A percentile compares a stretch with the other conserved stretches of the same genome.
These are phyloP conservation scores for Pristis pectinata DNA, from an alignment of 2,797 vertebrate genomes.

Conservation along the genomic window DNA sequence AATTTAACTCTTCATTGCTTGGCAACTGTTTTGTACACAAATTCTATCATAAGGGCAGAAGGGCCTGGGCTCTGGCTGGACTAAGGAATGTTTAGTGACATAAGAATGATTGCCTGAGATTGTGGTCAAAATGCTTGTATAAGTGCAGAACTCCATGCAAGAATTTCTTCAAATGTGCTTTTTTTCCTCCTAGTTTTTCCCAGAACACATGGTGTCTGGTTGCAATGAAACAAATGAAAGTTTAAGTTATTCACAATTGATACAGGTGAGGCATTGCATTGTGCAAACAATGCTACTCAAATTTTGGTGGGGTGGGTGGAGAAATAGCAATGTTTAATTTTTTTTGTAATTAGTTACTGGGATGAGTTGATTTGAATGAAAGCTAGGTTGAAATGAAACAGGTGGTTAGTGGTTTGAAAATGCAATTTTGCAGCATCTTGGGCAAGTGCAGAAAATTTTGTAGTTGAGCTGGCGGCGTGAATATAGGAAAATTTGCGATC, in stretches of 20 bases:
- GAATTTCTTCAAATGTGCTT: conserved; percentile 18
- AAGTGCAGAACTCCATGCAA: neutral
- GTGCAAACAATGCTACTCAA: neutral
- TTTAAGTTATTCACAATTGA: conserved; percentile 72
- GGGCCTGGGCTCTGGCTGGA: too few relatives aligned
- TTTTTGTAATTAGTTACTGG: too few relatives aligned
- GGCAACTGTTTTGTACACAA: too few relatives aligned
- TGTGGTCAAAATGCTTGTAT: neutral
- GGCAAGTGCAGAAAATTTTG: neutral
- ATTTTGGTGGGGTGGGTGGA: neutral
- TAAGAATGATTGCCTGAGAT: neutral
- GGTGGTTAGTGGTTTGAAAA: neutral
- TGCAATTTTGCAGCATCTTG: neutral
- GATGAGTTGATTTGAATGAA: too few relatives aligned
- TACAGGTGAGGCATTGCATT: conserved; percentile 68
- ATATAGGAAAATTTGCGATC: too few relatives aligned
- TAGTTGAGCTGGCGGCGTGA: too few relatives aligned
- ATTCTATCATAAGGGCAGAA: too few relatives aligned
- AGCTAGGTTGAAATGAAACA: neutral
- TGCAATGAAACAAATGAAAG: conserved; percentile 72
- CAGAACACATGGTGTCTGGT: conserved; percentile 88
- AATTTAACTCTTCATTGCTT: too few relatives aligned
- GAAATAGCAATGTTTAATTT: too few relatives aligned
- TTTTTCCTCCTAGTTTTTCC: conserved; percentile 72
- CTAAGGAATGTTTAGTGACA: too few relatives aligned